phyloP scores from a whole-genome alignment of 2,797 vertebrate species.

The Luscinia megarhynchos region DNA sequence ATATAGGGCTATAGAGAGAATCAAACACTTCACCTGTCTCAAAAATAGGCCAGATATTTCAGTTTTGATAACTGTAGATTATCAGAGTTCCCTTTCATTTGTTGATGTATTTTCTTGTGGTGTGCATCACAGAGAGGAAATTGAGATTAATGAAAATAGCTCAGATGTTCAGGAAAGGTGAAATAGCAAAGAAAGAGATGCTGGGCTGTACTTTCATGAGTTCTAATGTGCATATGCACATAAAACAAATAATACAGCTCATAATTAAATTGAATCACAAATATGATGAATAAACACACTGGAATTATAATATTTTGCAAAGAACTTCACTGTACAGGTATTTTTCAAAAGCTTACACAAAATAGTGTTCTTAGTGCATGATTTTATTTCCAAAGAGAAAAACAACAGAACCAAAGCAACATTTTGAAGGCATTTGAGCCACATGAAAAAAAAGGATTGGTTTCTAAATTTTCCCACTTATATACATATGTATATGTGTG shows the following conservation, averaged over 20 bases:
- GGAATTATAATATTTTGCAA: neutral
- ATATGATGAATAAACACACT: neutral
- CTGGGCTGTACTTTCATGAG: neutral
- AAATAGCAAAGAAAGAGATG: neutral
- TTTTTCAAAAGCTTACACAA: neutral
- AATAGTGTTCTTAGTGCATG: accelerated
- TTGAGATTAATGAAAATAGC: neutral
- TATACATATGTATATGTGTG: neutral
- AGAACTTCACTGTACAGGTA: neutral
- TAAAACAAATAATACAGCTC: neutral
- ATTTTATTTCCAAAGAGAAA: neutral
- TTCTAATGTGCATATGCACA: neutral
- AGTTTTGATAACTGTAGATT: neutral
- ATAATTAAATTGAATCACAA: neutral
- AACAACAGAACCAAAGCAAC: neutral
- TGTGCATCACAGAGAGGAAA: neutral
- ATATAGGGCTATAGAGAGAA: neutral
- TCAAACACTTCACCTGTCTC: neutral
- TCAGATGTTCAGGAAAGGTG: neutral
- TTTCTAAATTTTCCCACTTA: neutral
- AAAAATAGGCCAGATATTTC: neutral
- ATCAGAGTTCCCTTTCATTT: neutral
- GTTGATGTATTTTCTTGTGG: neutral
- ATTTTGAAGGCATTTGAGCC: neutral
- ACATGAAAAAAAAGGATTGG: neutral